A percentile compares a stretch with the other conserved stretches of the same genome.
phyloP scores from a whole-genome alignment of 2,113 vertebrate species.

The Platichthys stellatus region DNA sequence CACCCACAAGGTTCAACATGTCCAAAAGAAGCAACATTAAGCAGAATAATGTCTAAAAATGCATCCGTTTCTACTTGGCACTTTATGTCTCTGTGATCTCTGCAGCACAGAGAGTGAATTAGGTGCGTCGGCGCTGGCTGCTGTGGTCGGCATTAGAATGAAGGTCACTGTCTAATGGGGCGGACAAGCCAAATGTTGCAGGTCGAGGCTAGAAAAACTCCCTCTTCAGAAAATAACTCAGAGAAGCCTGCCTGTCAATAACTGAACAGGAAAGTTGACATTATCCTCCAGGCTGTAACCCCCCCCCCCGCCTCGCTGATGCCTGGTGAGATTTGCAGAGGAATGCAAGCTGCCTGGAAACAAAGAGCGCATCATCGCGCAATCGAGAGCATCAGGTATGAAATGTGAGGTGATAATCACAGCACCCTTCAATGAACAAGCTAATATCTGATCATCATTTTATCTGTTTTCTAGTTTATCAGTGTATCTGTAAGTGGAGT shows the following conservation, averaged over 20 bases:
- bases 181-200: slow-evolving; percentile 51
- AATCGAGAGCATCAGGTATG: slow-evolving; percentile 39
- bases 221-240: slow-evolving; percentile 37
- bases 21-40: neutral
- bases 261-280: slow-evolving; percentile 37
- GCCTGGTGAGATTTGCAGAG: slow-evolving; percentile 52
- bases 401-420: slow-evolving; percentile 55
- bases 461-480: slow-evolving; percentile 6
- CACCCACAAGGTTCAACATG: neutral
- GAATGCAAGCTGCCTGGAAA: slow-evolving; percentile 44
- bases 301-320: slow-evolving; percentile 16
- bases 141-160: slow-evolving; percentile 30
- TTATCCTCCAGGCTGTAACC: slow-evolving; percentile 28
- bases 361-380: slow-evolving; percentile 49
- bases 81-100: slow-evolving; percentile 14
- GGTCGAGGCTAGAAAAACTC: slow-evolving; percentile 55
- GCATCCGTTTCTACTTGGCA: neutral
- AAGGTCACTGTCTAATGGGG: slow-evolving; percentile 65
- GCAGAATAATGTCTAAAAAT: slow-evolving; percentile 5
- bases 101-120: slow-evolving; percentile 21
- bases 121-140: slow-evolving; percentile 25
- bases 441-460: slow-evolving; percentile 41
- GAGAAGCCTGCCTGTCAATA: slow-evolving; percentile 48
- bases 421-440: slow-evolving; percentile 43
- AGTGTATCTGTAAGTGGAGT: neutral